phyloP scores from a whole-genome alignment of 2,888 invertebrate genomes.

The Drosophila birchii region DNA sequence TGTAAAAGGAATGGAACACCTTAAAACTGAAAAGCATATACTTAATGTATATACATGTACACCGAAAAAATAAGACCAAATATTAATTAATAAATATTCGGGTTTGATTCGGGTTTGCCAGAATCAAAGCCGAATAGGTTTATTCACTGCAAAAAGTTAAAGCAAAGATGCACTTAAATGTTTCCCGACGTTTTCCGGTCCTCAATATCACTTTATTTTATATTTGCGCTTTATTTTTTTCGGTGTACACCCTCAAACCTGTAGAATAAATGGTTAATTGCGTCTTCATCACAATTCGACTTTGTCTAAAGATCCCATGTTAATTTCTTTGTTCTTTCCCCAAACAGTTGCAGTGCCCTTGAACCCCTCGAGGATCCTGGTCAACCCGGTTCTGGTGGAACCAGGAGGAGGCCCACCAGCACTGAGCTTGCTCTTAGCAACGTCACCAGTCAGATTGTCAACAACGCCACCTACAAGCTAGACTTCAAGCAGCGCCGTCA shows the following conservation, averaged over 20 bases:
- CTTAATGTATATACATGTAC: background rate
- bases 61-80: background rate
- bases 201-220: background rate
- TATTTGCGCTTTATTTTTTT: background rate
- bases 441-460: slow-evolving; percentile 73
- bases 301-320: background rate
- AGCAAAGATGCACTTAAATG: too few relatives aligned
- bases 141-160: background rate
- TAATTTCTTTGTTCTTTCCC: background rate
- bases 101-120: too few relatives aligned
- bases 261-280: slow-evolving; percentile 34
- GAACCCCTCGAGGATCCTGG: slow-evolving; percentile 56
- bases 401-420: slow-evolving; percentile 56
- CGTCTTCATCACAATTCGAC: background rate
- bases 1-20: slow-evolving; percentile 1
- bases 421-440: slow-evolving; percentile 72
- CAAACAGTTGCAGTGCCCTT: slow-evolving; percentile 57
- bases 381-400: slow-evolving; percentile 35
- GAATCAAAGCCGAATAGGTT: background rate
- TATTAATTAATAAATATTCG: too few relatives aligned
- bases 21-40: background rate
- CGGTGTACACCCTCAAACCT: slow-evolving; percentile 11
- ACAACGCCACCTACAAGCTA: slow-evolving; percentile 70
- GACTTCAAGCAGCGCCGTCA: slow-evolving; percentile 75
- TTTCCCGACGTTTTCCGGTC: background rate